phyloP scores from a whole-genome alignment of 2,113 vertebrate species.

The Cavia porcellus region DNA sequence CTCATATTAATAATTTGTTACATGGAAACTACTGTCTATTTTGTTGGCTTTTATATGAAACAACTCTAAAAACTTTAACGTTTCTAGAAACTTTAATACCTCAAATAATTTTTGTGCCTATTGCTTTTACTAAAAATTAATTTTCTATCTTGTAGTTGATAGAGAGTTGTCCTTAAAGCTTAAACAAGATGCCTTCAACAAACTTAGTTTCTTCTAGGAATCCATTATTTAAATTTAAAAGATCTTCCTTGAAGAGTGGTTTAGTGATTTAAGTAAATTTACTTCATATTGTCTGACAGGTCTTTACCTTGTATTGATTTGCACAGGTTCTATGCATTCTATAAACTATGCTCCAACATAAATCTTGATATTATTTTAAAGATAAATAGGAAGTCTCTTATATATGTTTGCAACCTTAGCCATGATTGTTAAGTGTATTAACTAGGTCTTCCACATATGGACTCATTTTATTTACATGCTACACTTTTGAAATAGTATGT shows the following conservation, averaged over 20 bases:
- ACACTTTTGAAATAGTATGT: neutral
- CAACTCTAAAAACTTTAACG: neutral
- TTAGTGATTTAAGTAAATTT: conserved; percentile 34
- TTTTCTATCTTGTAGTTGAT: neutral
- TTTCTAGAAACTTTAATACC: neutral
- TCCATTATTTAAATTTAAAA: conserved; percentile 63
- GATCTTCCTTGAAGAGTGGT: conserved; percentile 1
- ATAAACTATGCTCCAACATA: conserved; percentile 35
- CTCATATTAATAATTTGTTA: neutral
- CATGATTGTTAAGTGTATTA: conserved; percentile 41
- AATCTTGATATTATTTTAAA: conserved; percentile 63
- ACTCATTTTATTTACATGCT: conserved; percentile 24
- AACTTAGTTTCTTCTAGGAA: neutral
- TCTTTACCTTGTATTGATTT: conserved; percentile 71
- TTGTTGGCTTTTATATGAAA: neutral
- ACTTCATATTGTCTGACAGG: conserved; percentile 1
- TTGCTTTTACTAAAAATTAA: neutral
- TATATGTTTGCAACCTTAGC: neutral
- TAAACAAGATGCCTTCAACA: conserved; percentile 15
- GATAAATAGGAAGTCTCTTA: neutral
- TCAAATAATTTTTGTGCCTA: conserved; percentile 14
- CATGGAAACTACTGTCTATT: neutral
- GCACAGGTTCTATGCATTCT: neutral
- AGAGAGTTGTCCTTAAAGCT: conserved; percentile 4
- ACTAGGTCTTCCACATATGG: neutral